Percentiles rank a stretch among this genome's conserved stretches.
These are phyloP conservation scores for Venturia canescens DNA, from an alignment of 1,140 invertebrate species.

Conservation along the genomic window DNA sequence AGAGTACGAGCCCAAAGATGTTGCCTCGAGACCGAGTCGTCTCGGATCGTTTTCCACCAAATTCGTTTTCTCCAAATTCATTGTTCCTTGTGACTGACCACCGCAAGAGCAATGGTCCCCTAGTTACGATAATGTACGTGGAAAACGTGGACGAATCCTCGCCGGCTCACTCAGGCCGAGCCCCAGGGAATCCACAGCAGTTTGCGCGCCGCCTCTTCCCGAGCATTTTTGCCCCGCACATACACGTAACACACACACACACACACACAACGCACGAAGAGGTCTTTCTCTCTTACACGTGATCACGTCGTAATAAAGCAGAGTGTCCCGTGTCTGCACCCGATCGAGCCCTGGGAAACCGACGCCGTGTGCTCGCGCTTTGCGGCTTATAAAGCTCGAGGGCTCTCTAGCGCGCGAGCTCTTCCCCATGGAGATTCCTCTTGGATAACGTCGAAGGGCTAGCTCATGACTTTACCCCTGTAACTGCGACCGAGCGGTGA, in stretches of 20 bases:
- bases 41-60: too few species aligned
- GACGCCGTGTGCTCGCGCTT: constrained; percentile 26
- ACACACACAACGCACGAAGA: neutral
- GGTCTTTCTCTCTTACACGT: constrained; percentile 43
- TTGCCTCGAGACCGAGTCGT: too few species aligned
- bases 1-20: too few species aligned
- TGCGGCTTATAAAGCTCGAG: constrained; percentile 43
- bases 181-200: constrained; percentile 5
- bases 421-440: constrained; percentile 32
- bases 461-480: constrained; percentile 43
- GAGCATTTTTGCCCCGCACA: neutral
- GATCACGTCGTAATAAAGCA: constrained; percentile 45
- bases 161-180: neutral
- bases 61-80: too few species aligned
- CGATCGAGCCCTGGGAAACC: constrained; percentile 34
- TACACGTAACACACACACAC: neutral
- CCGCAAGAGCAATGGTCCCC: neutral
- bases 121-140: constrained; percentile 19
- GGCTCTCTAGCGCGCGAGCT: constrained; percentile 7
- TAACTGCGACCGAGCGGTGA: constrained; percentile 13
- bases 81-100: neutral
- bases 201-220: neutral
- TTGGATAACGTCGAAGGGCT: constrained; percentile 46
- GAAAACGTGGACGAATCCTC: constrained; percentile 15
- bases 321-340: constrained; percentile 36